Base-by-base conservation (phyloP, 2,888 invertebrate species). In the Eupithecia abbreviata region DNA sequence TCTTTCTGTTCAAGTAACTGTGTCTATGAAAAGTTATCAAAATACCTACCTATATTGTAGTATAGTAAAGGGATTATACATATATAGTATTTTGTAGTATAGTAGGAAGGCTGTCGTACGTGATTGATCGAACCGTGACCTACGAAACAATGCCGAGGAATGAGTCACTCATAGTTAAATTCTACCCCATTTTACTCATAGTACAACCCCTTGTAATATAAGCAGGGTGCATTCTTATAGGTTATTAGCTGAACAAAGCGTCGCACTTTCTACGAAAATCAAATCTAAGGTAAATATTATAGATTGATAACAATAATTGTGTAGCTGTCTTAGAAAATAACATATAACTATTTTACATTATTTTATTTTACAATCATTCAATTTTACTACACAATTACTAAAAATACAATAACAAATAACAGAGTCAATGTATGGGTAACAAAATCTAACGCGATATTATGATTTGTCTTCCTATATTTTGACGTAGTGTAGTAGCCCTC, bases 161-260 rank as follows among this genome's bases (percentile, higher is more conserved):
- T 78, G 78, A 75, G 62, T 78, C 73, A 78, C 71, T 78, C 76
- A 76, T 78, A 75, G 73, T 45, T 10, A 71, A 66, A 75, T n/a
- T 62, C 69, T 68, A 78, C 78, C 78, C 78, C 69, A 78, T 76
- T 76, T 76, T 73, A 75, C 72, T 68, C 67, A 47, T 62, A 71
- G 15, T 55, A 55, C 58, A 30, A 30, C 74, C 62, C 77, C 73
- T 73, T 49, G 66, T 43, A 58, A 77, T 71, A 72, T 12, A 67
- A 65, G 65, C 71, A 73, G 71, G 58, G 55, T 73, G 72, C 45
- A 66, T 45, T 68, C 62, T 30, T 62, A 62, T 12, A 12, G 67
- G 45, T 43, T 66, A 43, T 68, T 42, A n/a, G n/a, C n/a, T 15
- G 43, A 68, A 68, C 62, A 62, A 62, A 30, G 3, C 62, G 30